A percentile compares a stretch with the other conserved stretches of the same genome.
phyloP scores from a whole-genome alignment of 2,888 invertebrate species.

The Mesoligia furuncula region DNA sequence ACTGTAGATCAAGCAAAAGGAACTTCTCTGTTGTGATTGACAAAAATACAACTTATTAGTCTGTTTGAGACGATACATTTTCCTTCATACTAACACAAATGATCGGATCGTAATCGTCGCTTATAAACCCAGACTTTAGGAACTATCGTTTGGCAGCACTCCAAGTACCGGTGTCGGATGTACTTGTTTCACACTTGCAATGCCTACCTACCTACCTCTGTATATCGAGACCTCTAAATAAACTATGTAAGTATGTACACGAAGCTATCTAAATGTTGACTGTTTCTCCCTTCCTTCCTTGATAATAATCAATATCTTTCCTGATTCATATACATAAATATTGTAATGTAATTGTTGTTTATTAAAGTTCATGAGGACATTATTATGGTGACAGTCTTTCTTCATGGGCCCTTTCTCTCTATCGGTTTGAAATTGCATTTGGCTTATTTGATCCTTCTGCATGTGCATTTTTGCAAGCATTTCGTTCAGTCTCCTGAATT shows the following conservation, averaged over 20 bases:
- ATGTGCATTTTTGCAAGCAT: neutral
- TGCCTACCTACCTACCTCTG: constrained; percentile 47
- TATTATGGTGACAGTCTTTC: neutral
- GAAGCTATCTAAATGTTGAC: neutral
- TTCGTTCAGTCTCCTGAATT: neutral
- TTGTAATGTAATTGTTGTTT: neutral
- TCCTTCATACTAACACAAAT: neutral
- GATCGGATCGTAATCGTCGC: constrained; percentile 54
- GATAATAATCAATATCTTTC: neutral
- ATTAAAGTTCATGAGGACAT: neutral
- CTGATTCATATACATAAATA: neutral
- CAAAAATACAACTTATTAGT: neutral
- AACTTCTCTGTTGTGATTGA: neutral
- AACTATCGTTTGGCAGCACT: constrained; percentile 77
- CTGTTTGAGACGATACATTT: constrained; percentile 1
- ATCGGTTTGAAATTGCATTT: neutral
- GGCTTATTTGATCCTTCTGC: neutral
- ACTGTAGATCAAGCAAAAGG: neutral
- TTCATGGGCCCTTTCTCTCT: no score
- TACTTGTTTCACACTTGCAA: constrained; percentile 72
- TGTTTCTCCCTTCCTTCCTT: neutral
- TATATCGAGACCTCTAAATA: constrained; percentile 45
- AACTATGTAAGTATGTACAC: neutral
- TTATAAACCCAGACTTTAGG: constrained; percentile 56
- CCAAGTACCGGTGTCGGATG: constrained; percentile 80